Percentiles rank a stretch among this genome's conserved stretches.
phyloP scores from a whole-genome alignment of 2,888 invertebrate species.

The Parnassius orleans region DNA sequence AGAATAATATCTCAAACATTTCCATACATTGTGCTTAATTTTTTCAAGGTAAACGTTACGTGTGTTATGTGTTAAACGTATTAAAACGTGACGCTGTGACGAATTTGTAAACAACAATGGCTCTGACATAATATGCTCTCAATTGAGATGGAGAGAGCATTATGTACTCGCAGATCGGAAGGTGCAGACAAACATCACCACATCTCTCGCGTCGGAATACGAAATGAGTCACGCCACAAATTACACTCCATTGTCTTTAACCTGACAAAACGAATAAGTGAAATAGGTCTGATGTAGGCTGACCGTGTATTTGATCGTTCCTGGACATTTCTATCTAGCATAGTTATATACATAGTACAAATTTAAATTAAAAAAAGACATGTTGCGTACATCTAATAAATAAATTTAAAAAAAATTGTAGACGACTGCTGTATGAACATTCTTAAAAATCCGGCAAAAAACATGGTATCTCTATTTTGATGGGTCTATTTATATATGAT shows the following conservation, averaged over 20 bases:
- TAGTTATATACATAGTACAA: too few relatives aligned
- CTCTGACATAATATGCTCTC: slow-evolving; percentile 5
- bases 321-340: neutral
- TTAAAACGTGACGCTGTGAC: neutral
- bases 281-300: slow-evolving; percentile 7
- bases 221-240: slow-evolving; percentile 28
- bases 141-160: neutral
- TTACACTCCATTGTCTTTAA: slow-evolving; percentile 27
- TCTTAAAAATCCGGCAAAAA: neutral
- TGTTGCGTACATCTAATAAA: too few relatives aligned
- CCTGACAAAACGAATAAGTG: slow-evolving; percentile 30
- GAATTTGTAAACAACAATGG: slow-evolving; percentile 1
- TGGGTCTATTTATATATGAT: slow-evolving; percentile 27
- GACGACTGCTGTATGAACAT: too few relatives aligned
- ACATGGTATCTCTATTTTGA: neutral
- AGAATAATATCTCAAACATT: too few relatives aligned
- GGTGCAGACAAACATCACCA: slow-evolving; percentile 6
- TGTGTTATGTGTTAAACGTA: neutral
- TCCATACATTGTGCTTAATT: too few relatives aligned
- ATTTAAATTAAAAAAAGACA: too few relatives aligned
- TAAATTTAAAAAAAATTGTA: too few relatives aligned
- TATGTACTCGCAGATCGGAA: slow-evolving; percentile 10
- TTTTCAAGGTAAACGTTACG: too few relatives aligned
- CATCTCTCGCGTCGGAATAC: slow-evolving; percentile 10
- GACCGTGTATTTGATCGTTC: neutral